Conservation (phyloP, 2,797 vertebrate species). For the Lepilemur septentrionalis region DNA sequence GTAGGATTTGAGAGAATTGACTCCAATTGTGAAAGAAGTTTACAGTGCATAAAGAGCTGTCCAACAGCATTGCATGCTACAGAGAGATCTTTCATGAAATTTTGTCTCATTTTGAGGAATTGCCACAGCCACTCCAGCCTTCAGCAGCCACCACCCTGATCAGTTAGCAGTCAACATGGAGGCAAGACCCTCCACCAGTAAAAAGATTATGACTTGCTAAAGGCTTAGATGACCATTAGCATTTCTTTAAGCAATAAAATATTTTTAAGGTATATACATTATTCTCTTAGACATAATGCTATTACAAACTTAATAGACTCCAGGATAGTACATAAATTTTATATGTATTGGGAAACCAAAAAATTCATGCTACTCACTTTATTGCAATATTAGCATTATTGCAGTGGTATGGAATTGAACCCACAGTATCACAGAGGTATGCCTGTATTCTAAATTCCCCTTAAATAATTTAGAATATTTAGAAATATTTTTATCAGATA, state of each 20-base stretch:
- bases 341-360: not conserved
- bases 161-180: not conserved
- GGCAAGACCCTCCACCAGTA: not conserved
- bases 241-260: not conserved
- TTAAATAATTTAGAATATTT: conserved; percentile 39
- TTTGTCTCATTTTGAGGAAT: not conserved
- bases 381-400: not conserved
- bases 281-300: not conserved
- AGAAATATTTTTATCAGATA: conserved; percentile 3
- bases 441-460: not conserved
- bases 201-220: not conserved
- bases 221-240: not conserved
- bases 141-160: not conserved
- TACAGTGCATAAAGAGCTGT: not conserved
- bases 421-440: not conserved
- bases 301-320: not conserved
- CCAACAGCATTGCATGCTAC: not conserved
- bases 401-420: not conserved
- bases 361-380: not conserved
- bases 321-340: too few relatives aligned
- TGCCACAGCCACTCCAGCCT: not conserved
- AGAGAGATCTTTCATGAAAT: not conserved
- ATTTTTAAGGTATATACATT: not conserved
- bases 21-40: not conserved
- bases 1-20: not conserved